These are phyloP conservation scores for Pterocles burchelli DNA, from an alignment of 2,113 vertebrate genomes.

Conservation along the genomic window DNA sequence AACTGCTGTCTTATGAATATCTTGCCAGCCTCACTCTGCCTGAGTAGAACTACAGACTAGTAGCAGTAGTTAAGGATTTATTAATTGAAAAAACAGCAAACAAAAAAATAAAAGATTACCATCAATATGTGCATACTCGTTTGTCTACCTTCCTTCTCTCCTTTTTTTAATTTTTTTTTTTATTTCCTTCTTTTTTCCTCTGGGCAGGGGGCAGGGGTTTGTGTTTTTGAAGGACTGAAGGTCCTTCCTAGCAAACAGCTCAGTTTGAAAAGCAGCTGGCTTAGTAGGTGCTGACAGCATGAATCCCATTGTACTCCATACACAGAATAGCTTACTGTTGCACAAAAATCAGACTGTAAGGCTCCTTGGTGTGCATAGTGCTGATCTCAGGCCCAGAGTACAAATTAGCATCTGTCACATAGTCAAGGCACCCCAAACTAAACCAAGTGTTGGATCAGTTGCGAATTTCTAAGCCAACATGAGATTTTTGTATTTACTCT, in stretches of 20 bases:
- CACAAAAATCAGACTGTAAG: background rate
- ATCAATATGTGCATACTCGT: background rate
- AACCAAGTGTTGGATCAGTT: background rate
- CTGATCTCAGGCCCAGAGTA: background rate
- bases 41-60: background rate
- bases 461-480: background rate
- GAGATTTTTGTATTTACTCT: background rate
- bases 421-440: background rate
- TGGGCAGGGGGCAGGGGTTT: background rate
- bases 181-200: fast-evolving
- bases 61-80: background rate
- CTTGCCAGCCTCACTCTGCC: background rate
- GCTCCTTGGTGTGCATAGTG: background rate
- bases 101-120: background rate
- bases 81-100: background rate
- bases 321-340: background rate
- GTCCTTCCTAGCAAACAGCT: background rate
- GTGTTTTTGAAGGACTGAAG: background rate
- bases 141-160: background rate
- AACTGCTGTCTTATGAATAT: background rate
- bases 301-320: background rate
- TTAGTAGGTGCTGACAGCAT: background rate
- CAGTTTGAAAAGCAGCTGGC: background rate
- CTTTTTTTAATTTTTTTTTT: background rate
- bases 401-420: background rate